Percentiles rank a stretch among this genome's conserved stretches.
Evolutionary conservation across 2,113 vertebrate species (phyloP).

Genomic region (Vanacampus margaritifer): DNA sequence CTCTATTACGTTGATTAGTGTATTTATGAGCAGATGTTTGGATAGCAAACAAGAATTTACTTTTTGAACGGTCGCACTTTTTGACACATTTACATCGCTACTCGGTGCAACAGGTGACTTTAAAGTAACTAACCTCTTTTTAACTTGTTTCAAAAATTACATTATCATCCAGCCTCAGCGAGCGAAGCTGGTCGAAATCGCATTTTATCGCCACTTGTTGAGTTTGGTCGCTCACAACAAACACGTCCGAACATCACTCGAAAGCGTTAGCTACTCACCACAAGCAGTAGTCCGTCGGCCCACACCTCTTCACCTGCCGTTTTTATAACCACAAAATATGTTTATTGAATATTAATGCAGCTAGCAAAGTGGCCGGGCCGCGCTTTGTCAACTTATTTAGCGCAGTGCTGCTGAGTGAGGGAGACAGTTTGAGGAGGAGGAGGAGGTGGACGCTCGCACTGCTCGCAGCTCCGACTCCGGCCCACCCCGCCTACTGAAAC

Average conservation of each 20-base stretch:
- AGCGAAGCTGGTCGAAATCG: neutral
- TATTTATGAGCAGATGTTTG: neutral
- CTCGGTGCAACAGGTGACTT: constrained; percentile 57
- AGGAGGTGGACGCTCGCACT: constrained; percentile 33
- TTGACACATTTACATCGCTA: constrained; percentile 13
- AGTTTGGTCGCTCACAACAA: constrained; percentile 8
- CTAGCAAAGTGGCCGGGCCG: constrained; percentile 22
- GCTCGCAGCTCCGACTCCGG: constrained; percentile 32
- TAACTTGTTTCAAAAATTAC: neutral
- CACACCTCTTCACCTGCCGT: constrained; percentile 12
- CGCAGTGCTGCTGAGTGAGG: constrained; percentile 45
- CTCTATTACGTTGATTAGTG: neutral
- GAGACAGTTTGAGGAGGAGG: constrained; percentile 34
- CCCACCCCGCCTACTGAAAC: constrained; percentile 57
- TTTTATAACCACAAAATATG: neutral
- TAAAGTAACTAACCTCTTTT: constrained; percentile 4
- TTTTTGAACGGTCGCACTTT: constrained; percentile 33
- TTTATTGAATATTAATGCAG: neutral
- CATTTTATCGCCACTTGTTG: neutral
- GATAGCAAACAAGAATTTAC: neutral
- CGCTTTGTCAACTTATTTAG: constrained; percentile 49
- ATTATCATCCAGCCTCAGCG: neutral
- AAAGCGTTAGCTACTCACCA: constrained; percentile 48
- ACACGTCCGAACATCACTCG: constrained; percentile 2
- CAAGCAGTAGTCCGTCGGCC: constrained; percentile 14